Base-by-base conservation (phyloP, 1,140 invertebrate genomes). In the Camponotus floridanus region DNA sequence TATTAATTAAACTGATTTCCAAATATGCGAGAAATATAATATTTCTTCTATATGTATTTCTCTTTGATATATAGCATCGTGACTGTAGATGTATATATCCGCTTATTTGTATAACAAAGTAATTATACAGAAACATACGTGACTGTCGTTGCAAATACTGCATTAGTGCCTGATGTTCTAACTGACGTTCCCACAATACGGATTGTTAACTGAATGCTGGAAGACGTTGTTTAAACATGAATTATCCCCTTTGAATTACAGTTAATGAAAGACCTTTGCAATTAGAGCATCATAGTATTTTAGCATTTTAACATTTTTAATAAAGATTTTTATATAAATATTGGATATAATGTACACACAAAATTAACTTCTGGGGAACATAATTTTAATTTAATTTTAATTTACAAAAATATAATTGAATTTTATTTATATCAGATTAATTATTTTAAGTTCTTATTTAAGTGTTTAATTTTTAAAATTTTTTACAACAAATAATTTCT, bases 141-240 rank as follows among this genome's bases (percentile, higher is more conserved):
- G 48, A 42, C 51, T 70, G n/a, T 55, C 64, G 57, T 59, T 71
- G 76, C 48, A 80, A 55, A 68, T 68, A 57, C 7, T 48, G 65
- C 48, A 59, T 80, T 80, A 70, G 8, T 55, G 26, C 31, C 51
- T 81, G 15, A 81, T 42, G 65, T 71, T 57, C 48, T 59, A 71
- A 71, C 36, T 71, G 36, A 39, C 6, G 78, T 36, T 33, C 51
- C 71, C 65, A 31, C 42, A 71, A 59, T 67, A 39, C 31, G 13
- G 67, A 79, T 55, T 33, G 51, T 70, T 70, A 80, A 70, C 64
- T 42, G 48, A 81, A 71, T 71, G 31, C 26, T 71, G 51, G 26
- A 45, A 81, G 67, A 73, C 0, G 3, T 57, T 71, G 45, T 57
- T 81, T 59, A 51, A 57, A 42, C 21, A 57, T 59, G 36, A 81